Evolutionary conservation across 2,888 invertebrate genomes (phyloP), one percentile per base, ranked within the genome.

Genomic region (Dolichopus griseipennis): DNA sequence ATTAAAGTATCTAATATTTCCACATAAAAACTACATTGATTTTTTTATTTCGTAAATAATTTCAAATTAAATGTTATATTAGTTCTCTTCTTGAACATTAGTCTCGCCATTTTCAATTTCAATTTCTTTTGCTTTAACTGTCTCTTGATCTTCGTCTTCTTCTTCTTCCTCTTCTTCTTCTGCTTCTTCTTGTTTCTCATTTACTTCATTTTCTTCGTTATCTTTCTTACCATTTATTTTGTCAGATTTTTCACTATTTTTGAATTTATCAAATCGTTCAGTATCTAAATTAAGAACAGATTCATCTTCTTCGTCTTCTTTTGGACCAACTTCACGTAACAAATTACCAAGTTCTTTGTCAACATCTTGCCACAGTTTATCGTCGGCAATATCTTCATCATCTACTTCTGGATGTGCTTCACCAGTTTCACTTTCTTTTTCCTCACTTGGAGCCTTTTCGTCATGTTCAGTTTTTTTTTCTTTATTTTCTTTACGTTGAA

Each of bases 261-360:
- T 64, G 37, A 64, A 64, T 20, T 64, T 64, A n/a, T 64, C 64
- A 37, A 34, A 64, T 20, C 87, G 85, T 78, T 83, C 85, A 70
- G 80, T 81, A 68, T 82, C 82, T 71, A 81, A 81, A 70, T 81
- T 81, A 61, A 80, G 72, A 6, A 79, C 81, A 1, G 85, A 85
- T 75, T 86, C 87, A 75, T 89, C 88, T 75, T 87, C 87, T 74
- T 88, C 88, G 72, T 87, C 89, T 72, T 89, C 90, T 72, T 88
- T 90, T 0, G 83, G 83, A 72, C 87, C 88, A 37, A 86, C 88
- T 77, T 88, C 89, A 18, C 89, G 85, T 52, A 92, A 81, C 67
- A 92, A 83, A 75, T 91, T 91, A 7, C 91, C 90, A 70, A 92
- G 84, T 78, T 91, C 91, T 76, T 91, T 91, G 77, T 91, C 91